Percentiles rank a stretch among this genome's conserved stretches.
phyloP scores from a whole-genome alignment of 2,113 vertebrate genomes.

The Camelus dromedarius region DNA sequence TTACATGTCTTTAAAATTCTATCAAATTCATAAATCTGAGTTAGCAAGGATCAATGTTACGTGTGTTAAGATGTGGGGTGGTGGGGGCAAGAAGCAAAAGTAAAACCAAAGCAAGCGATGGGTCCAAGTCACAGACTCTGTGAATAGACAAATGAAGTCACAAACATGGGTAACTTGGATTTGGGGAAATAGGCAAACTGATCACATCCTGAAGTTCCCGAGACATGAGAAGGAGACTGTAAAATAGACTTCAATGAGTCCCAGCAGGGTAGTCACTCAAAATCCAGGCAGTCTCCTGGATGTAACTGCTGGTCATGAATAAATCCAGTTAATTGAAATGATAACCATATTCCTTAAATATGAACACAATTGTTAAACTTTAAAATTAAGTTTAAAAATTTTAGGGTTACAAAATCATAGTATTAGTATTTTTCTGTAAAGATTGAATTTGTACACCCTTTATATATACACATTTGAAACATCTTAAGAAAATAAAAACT shows the following conservation, averaged over 20 bases:
- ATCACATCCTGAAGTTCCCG: not conserved
- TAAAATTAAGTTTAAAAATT: not conserved
- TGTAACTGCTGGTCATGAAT: not conserved
- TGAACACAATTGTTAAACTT: not conserved
- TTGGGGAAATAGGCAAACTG: not conserved
- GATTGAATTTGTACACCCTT: not conserved
- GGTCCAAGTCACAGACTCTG: not conserved
- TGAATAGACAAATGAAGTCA: not conserved
- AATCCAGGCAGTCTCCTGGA: not conserved
- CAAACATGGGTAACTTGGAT: not conserved
- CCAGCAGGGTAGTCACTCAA: not conserved
- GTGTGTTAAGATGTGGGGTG: not conserved
- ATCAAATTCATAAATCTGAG: not conserved
- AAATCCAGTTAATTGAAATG: not conserved
- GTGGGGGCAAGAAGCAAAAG: not conserved
- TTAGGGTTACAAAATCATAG: not conserved
- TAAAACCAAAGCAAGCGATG: not conserved
- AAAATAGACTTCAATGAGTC: not conserved
- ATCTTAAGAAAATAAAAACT: conserved; percentile 8
- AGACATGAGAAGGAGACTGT: not conserved
- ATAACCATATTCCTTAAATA: not conserved
- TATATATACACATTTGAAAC: not conserved
- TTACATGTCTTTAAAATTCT: conserved; percentile 9
- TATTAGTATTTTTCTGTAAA: conserved; percentile 14
- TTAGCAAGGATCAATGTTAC: not conserved